Evolutionary conservation across 2,888 invertebrate genomes (phyloP).

Genomic region (Yponomeuta evonymella): DNA sequence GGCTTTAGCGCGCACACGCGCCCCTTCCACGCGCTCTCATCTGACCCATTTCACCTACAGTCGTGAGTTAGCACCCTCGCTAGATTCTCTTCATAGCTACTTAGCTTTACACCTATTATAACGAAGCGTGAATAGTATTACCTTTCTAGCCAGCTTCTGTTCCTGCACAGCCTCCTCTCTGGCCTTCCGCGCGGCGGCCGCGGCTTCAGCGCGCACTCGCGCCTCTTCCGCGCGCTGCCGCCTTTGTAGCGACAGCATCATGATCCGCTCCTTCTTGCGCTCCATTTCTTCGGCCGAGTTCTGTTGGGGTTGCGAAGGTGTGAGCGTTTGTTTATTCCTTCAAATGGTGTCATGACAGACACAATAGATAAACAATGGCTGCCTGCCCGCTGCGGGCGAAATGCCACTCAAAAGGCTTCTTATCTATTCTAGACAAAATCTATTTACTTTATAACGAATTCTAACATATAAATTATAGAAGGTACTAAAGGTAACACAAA

Average conservation of each 20-base stretch:
- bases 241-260: slow-evolving; percentile 91
- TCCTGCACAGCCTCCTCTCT: slow-evolving; percentile 73
- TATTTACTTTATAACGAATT: too few relatives aligned
- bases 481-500: neutral
- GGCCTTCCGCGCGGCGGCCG: slow-evolving; percentile 84
- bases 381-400: too few relatives aligned
- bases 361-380: neutral
- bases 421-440: too few relatives aligned
- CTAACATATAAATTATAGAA: neutral
- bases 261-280: slow-evolving; percentile 92
- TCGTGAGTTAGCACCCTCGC: too few relatives aligned
- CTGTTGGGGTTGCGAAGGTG: slow-evolving; percentile 56
- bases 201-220: slow-evolving; percentile 88
- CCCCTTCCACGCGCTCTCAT: too few relatives aligned
- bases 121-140: neutral
- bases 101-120: neutral
- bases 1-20: too few relatives aligned
- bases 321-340: neutral
- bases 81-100: too few relatives aligned
- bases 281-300: slow-evolving; percentile 93
- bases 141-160: neutral
- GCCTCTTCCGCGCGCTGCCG: slow-evolving; percentile 94
- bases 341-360: neutral
- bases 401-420: too few relatives aligned
- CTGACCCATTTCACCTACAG: too few relatives aligned